A percentile compares a stretch with the other conserved stretches of the same genome.
phyloP scores from a whole-genome alignment of 2,113 vertebrate genomes.

The Etia nguti region DNA sequence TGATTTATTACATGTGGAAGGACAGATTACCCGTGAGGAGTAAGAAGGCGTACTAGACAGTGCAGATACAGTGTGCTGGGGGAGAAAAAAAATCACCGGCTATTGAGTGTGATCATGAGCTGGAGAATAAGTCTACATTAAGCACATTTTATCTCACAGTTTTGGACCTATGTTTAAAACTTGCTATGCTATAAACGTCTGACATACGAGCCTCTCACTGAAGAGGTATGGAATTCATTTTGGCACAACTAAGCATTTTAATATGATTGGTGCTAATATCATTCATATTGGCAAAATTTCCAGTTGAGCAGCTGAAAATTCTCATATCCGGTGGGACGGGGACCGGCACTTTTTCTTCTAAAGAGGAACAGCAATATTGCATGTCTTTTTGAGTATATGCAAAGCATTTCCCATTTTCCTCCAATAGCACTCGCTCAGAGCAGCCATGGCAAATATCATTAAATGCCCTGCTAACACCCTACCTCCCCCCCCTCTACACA shows the following conservation, averaged over 20 bases:
- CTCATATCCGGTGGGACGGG: slow-evolving; percentile 57
- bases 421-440: slow-evolving; percentile 47
- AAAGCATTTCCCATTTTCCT: slow-evolving; percentile 57
- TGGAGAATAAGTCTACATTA: not conserved
- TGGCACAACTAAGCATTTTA: slow-evolving; percentile 34
- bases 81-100: not conserved
- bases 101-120: not conserved
- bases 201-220: slow-evolving; percentile 11
- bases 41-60: not conserved
- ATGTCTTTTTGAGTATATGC: slow-evolving; percentile 66
- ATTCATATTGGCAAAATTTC: slow-evolving; percentile 56
- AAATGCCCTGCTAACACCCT: slow-evolving; percentile 59
- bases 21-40: not conserved
- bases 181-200: not conserved
- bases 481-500: not conserved
- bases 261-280: slow-evolving; percentile 58
- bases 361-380: slow-evolving; percentile 60
- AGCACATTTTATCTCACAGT: not conserved
- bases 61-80: not conserved
- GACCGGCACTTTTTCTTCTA: slow-evolving; percentile 13
- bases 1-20: not conserved
- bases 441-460: slow-evolving; percentile 63
- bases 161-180: not conserved
- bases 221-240: slow-evolving; percentile 40
- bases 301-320: slow-evolving; percentile 52